phyloP scores from a whole-genome alignment of 2,888 invertebrate genomes.

The Cataglyphis livida region DNA sequence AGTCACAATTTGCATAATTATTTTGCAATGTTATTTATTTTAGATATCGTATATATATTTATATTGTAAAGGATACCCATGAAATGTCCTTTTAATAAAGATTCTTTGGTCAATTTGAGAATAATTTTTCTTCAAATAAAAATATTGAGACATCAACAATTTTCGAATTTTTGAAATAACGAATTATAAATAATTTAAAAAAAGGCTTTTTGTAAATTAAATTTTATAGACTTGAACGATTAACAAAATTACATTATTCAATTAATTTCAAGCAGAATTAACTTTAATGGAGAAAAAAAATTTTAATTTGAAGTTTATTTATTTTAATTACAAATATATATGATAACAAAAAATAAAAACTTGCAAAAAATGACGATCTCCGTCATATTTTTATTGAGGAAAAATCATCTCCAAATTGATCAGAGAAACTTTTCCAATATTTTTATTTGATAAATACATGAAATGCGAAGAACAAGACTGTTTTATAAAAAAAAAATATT shows the following conservation, averaged over 20 bases:
- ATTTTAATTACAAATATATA: neutral
- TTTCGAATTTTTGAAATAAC: too few relatives aligned
- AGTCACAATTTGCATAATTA: conserved; percentile 32
- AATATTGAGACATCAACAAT: too few relatives aligned
- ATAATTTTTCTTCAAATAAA: too few relatives aligned
- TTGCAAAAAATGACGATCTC: neutral
- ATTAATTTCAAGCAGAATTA: neutral
- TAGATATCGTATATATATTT: conserved; percentile 21
- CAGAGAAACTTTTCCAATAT: neutral
- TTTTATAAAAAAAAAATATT: conserved; percentile 75
- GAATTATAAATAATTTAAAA: too few relatives aligned
- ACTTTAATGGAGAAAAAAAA: neutral
- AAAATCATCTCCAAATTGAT: neutral
- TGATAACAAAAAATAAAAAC: neutral
- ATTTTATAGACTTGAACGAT: too few relatives aligned
- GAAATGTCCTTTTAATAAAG: too few relatives aligned
- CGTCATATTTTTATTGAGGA: neutral
- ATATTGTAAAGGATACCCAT: neutral
- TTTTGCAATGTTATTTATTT: conserved; percentile 30
- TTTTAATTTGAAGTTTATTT: neutral
- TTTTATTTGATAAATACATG: neutral
- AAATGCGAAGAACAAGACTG: neutral
- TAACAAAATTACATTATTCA: neutral
- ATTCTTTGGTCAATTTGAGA: too few relatives aligned
- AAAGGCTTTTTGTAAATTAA: too few relatives aligned